Conservation (phyloP, 1,140 invertebrate genomes). For the Neoseiulus cucumeris region DNA sequence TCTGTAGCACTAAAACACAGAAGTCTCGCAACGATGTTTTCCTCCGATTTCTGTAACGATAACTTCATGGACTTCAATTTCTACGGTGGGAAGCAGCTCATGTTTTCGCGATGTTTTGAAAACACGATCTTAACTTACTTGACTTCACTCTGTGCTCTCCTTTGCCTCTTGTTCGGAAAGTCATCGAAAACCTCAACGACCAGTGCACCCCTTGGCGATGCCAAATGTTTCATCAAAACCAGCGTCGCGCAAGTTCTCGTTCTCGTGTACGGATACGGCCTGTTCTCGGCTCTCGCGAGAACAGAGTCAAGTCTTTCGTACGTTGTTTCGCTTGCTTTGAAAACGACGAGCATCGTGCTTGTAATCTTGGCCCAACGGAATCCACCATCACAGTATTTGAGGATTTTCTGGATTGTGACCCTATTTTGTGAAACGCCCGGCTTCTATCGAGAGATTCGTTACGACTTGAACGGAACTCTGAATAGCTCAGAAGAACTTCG, state of each 20-base stretch:
- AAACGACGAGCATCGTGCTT: background rate
- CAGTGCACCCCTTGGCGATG: background rate
- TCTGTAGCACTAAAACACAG: too few species aligned
- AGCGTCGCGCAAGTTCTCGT: background rate
- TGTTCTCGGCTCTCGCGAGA: background rate
- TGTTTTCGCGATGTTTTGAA: constrained; percentile 16
- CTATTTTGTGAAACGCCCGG: background rate
- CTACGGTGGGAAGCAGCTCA: constrained; percentile 14
- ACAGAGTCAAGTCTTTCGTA: background rate
- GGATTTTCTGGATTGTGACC: background rate
- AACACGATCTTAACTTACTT: constrained; percentile 16
- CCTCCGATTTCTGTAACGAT: too few species aligned
- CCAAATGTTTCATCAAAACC: background rate
- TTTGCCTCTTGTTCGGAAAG: background rate
- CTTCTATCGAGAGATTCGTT: background rate
- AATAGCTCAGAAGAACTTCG: background rate
- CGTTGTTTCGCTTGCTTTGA: background rate
- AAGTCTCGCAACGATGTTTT: too few species aligned
- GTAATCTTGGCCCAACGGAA: background rate
- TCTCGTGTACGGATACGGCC: background rate
- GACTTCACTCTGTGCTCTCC: constrained; percentile 42
- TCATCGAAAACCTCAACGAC: background rate
- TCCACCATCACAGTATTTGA: background rate
- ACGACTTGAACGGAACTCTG: background rate
- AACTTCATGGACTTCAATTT: too few species aligned